Evolutionary conservation across 2,888 invertebrate genomes (phyloP), one percentile per base, ranked within the genome.

Genomic region (Lepeophtheirus nordmannii): DNA sequence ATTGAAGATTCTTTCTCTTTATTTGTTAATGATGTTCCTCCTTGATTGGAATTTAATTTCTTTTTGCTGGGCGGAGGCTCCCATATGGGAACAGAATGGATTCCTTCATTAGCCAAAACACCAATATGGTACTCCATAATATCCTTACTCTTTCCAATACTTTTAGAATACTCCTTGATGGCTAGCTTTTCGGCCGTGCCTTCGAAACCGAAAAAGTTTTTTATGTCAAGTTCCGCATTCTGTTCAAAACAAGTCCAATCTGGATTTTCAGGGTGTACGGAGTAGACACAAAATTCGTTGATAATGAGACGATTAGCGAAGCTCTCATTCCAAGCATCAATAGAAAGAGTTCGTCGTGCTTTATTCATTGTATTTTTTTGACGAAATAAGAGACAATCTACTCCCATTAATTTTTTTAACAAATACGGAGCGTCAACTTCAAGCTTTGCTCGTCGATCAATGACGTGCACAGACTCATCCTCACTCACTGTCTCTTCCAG

Each of bases 211-310:
- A 92, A 92, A 78, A 94, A 94, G 72, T 86, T 91, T 75, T 89
- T 91, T 62, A 94, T 90, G 76, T 93, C 93, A 68, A 94, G 81
- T 71, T 85, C 83, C 23, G 93, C 93, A 67, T 83, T 84, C 78
- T 93, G 93, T 76, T 94, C 93, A 78, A 94, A 94, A 74, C 93
- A 93, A 1, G 94, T 94, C 93, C 93, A 94, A 58, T 87, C 83
- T 0, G 85, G 77, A 76, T 94, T 93, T 73, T 94, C 93, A 0
- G 92, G 89, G 77, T 93, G 92, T 14, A 89, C 89, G 74, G 84
- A 87, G 75, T 90, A 90, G 76, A 80, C 79, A 77, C 93, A 93
- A 73, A 85, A 85, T 79, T 94, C 94, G 71, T 87, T 80, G 72
- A 94, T 89, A 65, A 82, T 82, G 63, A 94, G 85, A 73, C 90